Percentiles rank a stretch among this genome's conserved stretches.
Evolutionary conservation across 2,113 vertebrate species (phyloP).

Genomic region (Phoxinus phoxinus): DNA sequence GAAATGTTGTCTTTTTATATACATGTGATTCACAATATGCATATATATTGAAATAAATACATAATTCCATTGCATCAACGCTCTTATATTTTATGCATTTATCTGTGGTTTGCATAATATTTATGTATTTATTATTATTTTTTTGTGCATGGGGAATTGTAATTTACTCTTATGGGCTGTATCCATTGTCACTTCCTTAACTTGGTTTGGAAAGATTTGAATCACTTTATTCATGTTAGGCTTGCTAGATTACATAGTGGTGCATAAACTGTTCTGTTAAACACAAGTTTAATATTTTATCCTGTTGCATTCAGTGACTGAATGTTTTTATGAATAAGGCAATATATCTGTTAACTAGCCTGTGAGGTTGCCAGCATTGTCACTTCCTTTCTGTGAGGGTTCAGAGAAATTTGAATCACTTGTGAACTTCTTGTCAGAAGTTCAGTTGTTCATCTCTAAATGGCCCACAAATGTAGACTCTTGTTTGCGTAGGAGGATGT

Average conservation of each 20-base stretch:
- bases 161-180: too few species aligned
- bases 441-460: not conserved
- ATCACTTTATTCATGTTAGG: not conserved
- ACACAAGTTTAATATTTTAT: not conserved
- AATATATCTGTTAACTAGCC: not conserved
- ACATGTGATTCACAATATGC: not conserved
- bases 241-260: not conserved
- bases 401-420: conserved; percentile 26
- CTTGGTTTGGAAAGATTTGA: not conserved
- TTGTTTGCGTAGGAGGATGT: not conserved
- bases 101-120: not conserved
- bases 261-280: not conserved
- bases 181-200: not conserved
- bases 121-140: not conserved
- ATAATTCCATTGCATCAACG: not conserved
- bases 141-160: not conserved
- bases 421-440: conserved; percentile 8
- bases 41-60: not conserved
- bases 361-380: not conserved
- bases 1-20: not conserved
- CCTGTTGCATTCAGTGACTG: not conserved
- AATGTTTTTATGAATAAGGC: not conserved
- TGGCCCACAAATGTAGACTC: not conserved
- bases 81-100: not conserved
- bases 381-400: conserved; percentile 19